These are phyloP conservation scores for Pseudotriccus pelzelni DNA, from an alignment of 2,797 vertebrate genomes.

Conservation along the genomic window DNA sequence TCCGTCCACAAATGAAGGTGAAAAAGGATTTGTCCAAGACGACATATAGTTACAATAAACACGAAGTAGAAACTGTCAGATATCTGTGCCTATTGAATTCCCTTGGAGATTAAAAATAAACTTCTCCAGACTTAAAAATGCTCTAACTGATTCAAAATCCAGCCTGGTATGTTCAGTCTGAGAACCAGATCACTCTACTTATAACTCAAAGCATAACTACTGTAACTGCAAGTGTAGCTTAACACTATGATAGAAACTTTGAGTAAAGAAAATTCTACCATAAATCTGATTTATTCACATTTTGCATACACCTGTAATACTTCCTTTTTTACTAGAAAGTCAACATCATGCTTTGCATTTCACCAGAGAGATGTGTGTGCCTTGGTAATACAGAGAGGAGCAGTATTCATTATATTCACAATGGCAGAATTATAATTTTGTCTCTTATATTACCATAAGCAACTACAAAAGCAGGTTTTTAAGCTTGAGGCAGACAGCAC, in stretches of 20 bases:
- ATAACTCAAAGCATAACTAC: not conserved
- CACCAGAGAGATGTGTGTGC: not conserved
- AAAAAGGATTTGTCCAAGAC: constrained; percentile 30
- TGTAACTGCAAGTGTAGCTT: not conserved
- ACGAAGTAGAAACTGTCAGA: not conserved
- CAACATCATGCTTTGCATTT: not conserved
- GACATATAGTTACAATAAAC: not conserved
- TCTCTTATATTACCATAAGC: not conserved
- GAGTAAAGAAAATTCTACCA: not conserved
- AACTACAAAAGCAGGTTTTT: not conserved
- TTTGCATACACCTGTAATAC: not conserved
- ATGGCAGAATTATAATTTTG: not conserved
- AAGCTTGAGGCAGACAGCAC: not conserved
- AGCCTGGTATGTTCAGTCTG: not conserved
- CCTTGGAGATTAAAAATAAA: constrained; percentile 17
- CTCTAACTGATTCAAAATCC: constrained; percentile 30
- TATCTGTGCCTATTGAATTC: not conserved
- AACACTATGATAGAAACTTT: not conserved
- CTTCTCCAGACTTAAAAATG: not conserved
- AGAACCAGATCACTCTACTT: not conserved
- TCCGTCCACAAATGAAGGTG: not conserved
- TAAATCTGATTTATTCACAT: not conserved
- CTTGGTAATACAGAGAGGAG: not conserved
- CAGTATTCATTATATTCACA: not conserved
- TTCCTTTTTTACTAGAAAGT: not conserved